Conservation (phyloP, 2,113 vertebrate species). For the Phycodurus eques region DNA sequence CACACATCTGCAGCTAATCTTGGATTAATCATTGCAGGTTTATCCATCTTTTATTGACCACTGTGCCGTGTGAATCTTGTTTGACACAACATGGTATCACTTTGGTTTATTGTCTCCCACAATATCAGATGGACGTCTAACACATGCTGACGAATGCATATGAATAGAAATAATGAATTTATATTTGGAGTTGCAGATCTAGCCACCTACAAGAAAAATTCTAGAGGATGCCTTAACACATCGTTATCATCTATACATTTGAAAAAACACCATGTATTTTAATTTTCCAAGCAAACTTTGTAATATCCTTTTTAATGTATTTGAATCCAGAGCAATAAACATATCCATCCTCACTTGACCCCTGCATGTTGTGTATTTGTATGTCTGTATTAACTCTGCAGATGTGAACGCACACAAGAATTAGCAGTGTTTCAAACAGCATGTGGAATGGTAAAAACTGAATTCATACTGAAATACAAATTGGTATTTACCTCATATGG, state of each 20-base stretch:
- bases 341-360: slow-evolving; percentile 5
- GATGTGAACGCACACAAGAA: slow-evolving; percentile 26
- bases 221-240: neutral
- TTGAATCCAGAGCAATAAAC: too few relatives aligned
- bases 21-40: slow-evolving; percentile 7
- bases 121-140: neutral
- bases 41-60: slow-evolving; percentile 10
- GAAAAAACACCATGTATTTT: neutral
- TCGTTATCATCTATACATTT: neutral
- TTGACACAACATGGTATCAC: slow-evolving; percentile 8
- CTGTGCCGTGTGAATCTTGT: slow-evolving; percentile 10
- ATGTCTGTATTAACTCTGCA: neutral
- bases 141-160: neutral
- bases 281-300: too few relatives aligned
- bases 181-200: too few relatives aligned
- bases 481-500: slow-evolving; percentile 12
- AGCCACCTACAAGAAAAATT: too few relatives aligned
- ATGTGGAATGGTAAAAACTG: slow-evolving; percentile 9
- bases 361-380: slow-evolving; percentile 37
- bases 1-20: slow-evolving; percentile 32
- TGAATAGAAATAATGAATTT: neutral
- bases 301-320: too few relatives aligned
- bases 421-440: slow-evolving; percentile 12
- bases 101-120: neutral
- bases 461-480: slow-evolving; percentile 2